Conservation (phyloP, 2,113 vertebrate species). For the Aegithalos caudatus region DNA sequence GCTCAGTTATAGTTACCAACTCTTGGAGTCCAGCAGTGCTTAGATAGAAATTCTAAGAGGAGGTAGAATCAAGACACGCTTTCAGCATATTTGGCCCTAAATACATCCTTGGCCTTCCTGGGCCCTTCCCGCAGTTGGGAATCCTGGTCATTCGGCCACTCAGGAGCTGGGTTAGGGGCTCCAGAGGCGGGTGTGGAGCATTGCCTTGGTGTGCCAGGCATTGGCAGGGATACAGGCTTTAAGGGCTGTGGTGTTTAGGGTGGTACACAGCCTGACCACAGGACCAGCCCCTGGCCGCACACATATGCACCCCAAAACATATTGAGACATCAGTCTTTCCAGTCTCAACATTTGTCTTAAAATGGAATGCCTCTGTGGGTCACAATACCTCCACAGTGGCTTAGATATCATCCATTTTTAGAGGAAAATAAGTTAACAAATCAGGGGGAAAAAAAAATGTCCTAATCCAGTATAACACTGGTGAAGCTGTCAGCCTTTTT, state of each 20-base stretch:
- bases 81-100: fast-evolving
- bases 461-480: not conserved
- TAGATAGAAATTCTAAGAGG: not conserved
- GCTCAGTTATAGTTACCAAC: not conserved
- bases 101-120: not conserved
- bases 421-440: not conserved
- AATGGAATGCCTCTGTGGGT: not conserved
- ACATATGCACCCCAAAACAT: not conserved
- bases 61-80: fast-evolving
- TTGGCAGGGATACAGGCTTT: not conserved
- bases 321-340: fast-evolving
- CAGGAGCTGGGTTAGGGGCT: not conserved
- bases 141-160: not conserved
- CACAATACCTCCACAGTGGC: not conserved
- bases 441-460: fast-evolving
- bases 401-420: not conserved
- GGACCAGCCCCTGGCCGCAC: not conserved
- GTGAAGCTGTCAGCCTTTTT: not conserved
- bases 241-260: fast-evolving
- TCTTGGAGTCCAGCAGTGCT: not conserved
- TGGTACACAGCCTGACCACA: fast-evolving
- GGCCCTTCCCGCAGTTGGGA: not conserved
- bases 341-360: not conserved
- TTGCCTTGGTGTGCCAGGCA: not conserved
- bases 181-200: not conserved